A percentile compares a stretch with the other conserved stretches of the same genome.
These are phyloP conservation scores for Nysson spinosus DNA, from an alignment of 2,888 invertebrate genomes.

Conservation along the genomic window DNA sequence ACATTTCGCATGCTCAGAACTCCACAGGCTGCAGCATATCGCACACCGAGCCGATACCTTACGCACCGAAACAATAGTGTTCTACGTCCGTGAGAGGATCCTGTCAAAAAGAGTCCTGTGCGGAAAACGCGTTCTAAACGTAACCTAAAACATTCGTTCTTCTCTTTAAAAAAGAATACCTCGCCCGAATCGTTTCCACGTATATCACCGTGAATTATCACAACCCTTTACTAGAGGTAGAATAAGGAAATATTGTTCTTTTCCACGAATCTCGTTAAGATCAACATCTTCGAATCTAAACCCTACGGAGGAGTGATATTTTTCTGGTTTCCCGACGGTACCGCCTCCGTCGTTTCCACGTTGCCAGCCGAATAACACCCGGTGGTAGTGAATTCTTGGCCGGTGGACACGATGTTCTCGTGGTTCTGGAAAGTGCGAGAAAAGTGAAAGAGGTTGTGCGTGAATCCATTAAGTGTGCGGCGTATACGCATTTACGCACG, in stretches of 20 bases:
- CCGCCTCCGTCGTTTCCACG: too few species aligned
- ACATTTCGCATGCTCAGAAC: conserved; percentile 77
- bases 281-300: too few species aligned
- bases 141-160: not conserved
- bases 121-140: conserved; percentile 2
- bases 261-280: not conserved
- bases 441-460: conserved; percentile 51
- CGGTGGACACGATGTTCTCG: conserved; percentile 56
- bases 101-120: conserved; percentile 6
- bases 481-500: conserved; percentile 9
- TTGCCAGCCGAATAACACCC: not conserved
- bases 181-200: too few species aligned
- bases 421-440: conserved; percentile 63
- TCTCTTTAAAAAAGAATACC: too few species aligned
- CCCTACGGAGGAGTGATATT: too few species aligned
- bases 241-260: not conserved
- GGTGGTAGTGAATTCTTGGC: conserved; percentile 20
- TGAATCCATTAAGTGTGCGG: conserved; percentile 22
- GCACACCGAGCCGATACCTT: conserved; percentile 47
- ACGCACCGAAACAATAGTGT: conserved; percentile 42
- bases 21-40: conserved; percentile 71
- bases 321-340: too few species aligned
- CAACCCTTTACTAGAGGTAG: too few species aligned
- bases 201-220: too few species aligned
- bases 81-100: conserved; percentile 25